Percentiles rank a stretch among this genome's conserved stretches.
These are phyloP conservation scores for Melanchra persicariae DNA, from an alignment of 2,888 invertebrate genomes.

Conservation along the genomic window DNA sequence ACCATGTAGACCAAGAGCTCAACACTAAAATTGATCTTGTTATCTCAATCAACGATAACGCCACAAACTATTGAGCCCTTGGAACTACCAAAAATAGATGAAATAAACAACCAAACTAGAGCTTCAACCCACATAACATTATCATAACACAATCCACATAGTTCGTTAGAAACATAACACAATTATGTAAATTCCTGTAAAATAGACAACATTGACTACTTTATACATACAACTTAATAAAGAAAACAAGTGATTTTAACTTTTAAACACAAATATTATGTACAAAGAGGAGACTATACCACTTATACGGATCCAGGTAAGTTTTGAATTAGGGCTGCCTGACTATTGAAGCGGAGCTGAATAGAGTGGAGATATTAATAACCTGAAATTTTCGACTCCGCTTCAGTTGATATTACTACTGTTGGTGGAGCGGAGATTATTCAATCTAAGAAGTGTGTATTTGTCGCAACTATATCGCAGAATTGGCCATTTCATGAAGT, in stretches of 20 bases:
- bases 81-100: neutral
- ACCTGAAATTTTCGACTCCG: neutral
- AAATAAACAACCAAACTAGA: neutral
- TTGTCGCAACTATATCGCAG: too few species aligned
- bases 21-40: neutral
- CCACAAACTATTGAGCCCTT: conserved; percentile 8
- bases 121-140: conserved; percentile 3
- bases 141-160: conserved; percentile 36
- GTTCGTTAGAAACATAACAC: conserved; percentile 42
- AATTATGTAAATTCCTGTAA: conserved; percentile 80
- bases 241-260: conserved; percentile 62
- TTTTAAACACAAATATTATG: conserved; percentile 76
- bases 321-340: conserved; percentile 60
- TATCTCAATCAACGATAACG: neutral
- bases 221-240: conserved; percentile 54
- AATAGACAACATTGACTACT: conserved; percentile 54
- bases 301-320: conserved; percentile 88
- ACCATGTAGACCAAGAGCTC: conserved; percentile 10
- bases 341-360: neutral
- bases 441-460: too few species aligned
- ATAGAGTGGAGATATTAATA: too few species aligned
- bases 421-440: neutral
- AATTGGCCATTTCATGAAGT: too few species aligned
- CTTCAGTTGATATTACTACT: neutral
- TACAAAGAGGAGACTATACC: conserved; percentile 87